Base-by-base conservation (phyloP, 2,797 vertebrate species). In the Sebastes hopkinsi region DNA sequence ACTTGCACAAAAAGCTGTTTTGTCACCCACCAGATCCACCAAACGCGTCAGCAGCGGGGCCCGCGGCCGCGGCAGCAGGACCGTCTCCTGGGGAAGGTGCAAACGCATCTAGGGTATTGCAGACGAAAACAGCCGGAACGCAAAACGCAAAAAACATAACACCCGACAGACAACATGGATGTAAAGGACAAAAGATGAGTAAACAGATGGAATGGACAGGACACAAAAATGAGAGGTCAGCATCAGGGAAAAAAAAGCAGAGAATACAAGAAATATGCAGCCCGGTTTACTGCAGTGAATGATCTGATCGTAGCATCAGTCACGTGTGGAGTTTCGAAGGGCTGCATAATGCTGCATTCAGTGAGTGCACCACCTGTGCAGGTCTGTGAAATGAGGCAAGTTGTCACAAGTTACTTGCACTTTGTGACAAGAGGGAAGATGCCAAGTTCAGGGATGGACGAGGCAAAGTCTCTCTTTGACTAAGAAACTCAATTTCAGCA, bases 11-110 rank as follows among this genome's bases (percentile, higher is more conserved):
- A 85, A 80, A 67, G 79, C 79, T 75, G 66, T 88, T 82, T 88
- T 84, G 81, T 92, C 94, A 99, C 98, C 98, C 97, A 99, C 98
- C 98, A 97, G 98, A 97, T 98, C 98, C 98, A 96, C 96, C 97
- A 95, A 98, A 99, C 90, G 97, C 97, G 97, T 99, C 98, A 94
- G 98, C 96, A 92, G 97, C 98, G 76, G 98, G 97, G 88, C 96
- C 95, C 83, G 97, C 96, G 89, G 97, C 97, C 93, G 96, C 97
- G 87, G 96, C 93, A 91, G 96, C 95, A 90, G 97, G 96, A 95
- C 97, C 97, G 87, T 99, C 98, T 94, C 97, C 97, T 89, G 98
- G 98, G 95, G 98, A 99, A 94, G 97, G 96, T 94, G 98, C 98
- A 97, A 99, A 99, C 88, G 98, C 98, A 95, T 99, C 98, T 99